Evolutionary conservation across 2,888 invertebrate species (phyloP).

Genomic region (Neoscelio sp.): DNA sequence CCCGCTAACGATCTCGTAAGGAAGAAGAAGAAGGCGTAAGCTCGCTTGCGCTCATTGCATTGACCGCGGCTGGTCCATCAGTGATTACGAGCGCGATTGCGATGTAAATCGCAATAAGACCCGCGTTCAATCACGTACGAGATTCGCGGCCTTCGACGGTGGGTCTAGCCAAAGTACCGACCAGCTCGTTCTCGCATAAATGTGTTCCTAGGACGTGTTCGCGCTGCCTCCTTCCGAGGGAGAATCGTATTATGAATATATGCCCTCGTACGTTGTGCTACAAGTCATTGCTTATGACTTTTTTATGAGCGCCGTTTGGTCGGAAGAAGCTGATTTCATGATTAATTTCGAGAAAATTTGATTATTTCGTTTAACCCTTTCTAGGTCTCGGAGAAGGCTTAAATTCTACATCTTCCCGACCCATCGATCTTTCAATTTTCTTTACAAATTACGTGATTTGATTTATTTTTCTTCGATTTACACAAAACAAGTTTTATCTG

Average conservation of each 20-base stretch:
- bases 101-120: slow-evolving; percentile 79
- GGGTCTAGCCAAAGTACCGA: slow-evolving; percentile 60
- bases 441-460: no score
- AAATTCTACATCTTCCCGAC: no score
- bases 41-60: slow-evolving; percentile 64
- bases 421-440: no score
- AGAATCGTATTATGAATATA: slow-evolving; percentile 52
- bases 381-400: no score
- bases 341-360: slow-evolving; percentile 31
- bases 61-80: slow-evolving; percentile 69
- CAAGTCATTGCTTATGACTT: slow-evolving; percentile 30
- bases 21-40: slow-evolving; percentile 60
- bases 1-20: slow-evolving; percentile 78
- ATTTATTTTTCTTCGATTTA: no score
- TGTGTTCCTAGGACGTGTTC: slow-evolving; percentile 58
- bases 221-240: slow-evolving; percentile 43
- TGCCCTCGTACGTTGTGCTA: slow-evolving; percentile 16
- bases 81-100: slow-evolving; percentile 80
- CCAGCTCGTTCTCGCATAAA: slow-evolving; percentile 54
- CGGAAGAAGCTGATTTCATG: slow-evolving; percentile 34
- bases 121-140: slow-evolving; percentile 79
- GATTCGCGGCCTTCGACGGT: slow-evolving; percentile 74
- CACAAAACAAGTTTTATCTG: no score
- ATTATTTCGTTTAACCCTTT: no score
- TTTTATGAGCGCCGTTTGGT: slow-evolving; percentile 8